These are phyloP conservation scores for Columba janthina DNA, from an alignment of 2,113 vertebrate genomes.

Conservation along the genomic window DNA sequence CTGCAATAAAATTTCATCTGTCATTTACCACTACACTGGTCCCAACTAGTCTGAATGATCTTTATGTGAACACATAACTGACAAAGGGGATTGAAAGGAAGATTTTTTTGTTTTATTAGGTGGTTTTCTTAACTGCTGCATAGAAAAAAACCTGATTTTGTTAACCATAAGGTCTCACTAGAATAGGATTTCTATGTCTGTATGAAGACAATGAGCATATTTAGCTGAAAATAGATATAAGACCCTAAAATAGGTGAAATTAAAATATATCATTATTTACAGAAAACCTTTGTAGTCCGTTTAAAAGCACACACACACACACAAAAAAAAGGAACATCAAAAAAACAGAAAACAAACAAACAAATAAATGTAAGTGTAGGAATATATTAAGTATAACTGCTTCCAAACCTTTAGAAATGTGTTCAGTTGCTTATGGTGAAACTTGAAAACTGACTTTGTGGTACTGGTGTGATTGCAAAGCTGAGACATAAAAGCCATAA, in stretches of 20 bases:
- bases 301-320: not conserved
- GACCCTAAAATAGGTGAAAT: not conserved
- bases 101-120: not conserved
- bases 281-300: not conserved
- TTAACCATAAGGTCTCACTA: not conserved
- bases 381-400: not conserved
- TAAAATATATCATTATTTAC: not conserved
- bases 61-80: constrained; percentile 2
- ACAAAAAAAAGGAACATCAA: not conserved
- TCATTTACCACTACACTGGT: not conserved
- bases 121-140: not conserved
- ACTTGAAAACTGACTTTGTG: not conserved
- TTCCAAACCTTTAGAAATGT: not conserved
- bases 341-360: not conserved
- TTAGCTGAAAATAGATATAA: not conserved
- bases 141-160: not conserved
- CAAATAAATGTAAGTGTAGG: not conserved
- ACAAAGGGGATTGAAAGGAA: not conserved
- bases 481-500: constrained; percentile 3
- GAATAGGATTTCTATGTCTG: not conserved
- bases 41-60: not conserved
- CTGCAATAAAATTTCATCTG: constrained; percentile 16
- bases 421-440: not conserved
- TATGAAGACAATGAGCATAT: not conserved
- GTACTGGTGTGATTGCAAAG: not conserved